Evolutionary conservation across 2,797 vertebrate genomes (phyloP).

Genomic region (Lepus townsendii): DNA sequence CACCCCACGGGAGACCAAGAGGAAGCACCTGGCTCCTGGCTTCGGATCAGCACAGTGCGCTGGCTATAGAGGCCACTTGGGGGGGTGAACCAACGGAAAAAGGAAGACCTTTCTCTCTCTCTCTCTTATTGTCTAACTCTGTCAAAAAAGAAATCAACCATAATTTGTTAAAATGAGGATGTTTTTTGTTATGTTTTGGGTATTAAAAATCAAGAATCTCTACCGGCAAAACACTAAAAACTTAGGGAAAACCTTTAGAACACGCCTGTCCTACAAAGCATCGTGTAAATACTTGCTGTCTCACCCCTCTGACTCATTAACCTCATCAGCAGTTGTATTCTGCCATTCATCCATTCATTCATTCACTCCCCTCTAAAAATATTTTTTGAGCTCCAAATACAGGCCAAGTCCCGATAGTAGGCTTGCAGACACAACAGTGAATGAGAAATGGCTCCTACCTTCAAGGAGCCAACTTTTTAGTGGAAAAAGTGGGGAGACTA

Average conservation of each 20-base stretch:
- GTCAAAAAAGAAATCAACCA: neutral
- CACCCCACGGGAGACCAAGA: too few species aligned
- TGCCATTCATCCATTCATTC: neutral
- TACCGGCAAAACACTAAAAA: neutral
- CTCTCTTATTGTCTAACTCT: too few species aligned
- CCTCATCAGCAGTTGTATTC: neutral
- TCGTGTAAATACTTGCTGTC: neutral
- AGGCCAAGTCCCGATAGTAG: neutral
- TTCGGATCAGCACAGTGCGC: too few species aligned
- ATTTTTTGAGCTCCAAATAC: neutral
- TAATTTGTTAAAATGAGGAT: neutral
- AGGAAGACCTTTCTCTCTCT: too few species aligned
- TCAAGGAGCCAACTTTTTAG: neutral
- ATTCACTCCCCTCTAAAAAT: neutral
- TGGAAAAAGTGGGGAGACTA: fast-evolving
- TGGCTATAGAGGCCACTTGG: too few species aligned
- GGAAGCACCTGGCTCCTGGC: too few species aligned
- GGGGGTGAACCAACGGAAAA: too few species aligned
- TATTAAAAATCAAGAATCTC: neutral
- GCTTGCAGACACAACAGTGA: neutral
- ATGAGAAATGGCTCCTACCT: too few species aligned
- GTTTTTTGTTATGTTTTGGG: neutral
- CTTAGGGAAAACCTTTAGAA: neutral
- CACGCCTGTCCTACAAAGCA: neutral
- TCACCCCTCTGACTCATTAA: neutral